Evolutionary conservation across 1,140 invertebrate species (phyloP).

Genomic region (Euglossa dilemma): DNA sequence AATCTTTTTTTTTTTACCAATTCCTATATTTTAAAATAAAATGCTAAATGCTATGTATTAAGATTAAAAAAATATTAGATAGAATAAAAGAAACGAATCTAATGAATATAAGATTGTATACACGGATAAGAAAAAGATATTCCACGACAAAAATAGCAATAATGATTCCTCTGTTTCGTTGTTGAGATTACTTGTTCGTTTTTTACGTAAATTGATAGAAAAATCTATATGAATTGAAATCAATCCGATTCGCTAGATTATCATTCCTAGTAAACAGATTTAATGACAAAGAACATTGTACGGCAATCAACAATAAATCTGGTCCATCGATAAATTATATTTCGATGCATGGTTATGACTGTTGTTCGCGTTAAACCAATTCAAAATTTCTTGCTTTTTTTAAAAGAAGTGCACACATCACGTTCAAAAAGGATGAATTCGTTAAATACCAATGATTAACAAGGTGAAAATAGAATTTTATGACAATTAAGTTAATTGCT

Average conservation of each 20-base stretch:
- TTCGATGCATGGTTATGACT: constrained; percentile 25
- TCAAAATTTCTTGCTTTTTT: not conserved
- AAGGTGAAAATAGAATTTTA: not conserved
- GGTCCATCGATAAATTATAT: constrained; percentile 44
- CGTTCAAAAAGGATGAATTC: not conserved
- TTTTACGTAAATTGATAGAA: constrained; percentile 28
- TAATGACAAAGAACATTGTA: constrained; percentile 56
- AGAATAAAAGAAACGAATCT: not conserved
- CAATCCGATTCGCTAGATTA: constrained; percentile 26
- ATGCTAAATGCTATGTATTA: not conserved
- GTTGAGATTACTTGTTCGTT: constrained; percentile 5
- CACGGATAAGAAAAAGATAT: not conserved
- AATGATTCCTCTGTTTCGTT: not conserved
- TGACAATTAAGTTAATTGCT: too few species aligned
- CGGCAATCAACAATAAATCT: constrained; percentile 50
- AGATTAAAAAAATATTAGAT: not conserved
- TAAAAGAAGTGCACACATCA: not conserved
- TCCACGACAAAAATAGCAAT: not conserved
- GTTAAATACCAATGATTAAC: not conserved
- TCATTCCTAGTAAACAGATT: constrained; percentile 34
- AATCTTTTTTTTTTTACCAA: not conserved
- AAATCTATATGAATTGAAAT: constrained; percentile 28
- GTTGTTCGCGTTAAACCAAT: not conserved
- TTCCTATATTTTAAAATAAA: not conserved
- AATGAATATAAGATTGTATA: not conserved